Base-by-base conservation (phyloP, 2,888 invertebrate species). In the Rhingia rostrata region DNA sequence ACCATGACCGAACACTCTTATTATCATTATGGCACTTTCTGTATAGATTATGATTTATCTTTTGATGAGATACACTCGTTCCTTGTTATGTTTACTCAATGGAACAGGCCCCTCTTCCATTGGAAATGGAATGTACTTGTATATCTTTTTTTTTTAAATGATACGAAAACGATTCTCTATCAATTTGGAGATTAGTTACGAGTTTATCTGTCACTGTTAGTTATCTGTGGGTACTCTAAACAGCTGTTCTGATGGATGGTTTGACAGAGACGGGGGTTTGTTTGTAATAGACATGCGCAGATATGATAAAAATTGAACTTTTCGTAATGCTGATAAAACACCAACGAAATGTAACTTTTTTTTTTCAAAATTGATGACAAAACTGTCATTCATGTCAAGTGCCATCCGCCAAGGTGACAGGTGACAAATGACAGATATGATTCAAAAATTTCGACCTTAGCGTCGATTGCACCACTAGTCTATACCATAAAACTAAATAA, bases 31-130 rank as follows among this genome's bases (percentile, higher is more conserved):
- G 61, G 51, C 41, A 10, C 51, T 63, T 63, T 63, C 39, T 54
- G 43, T 39, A 58, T 39, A 66, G 73, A 73, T 73, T 73, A 53
- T 53, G 73, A 73, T 73, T 73, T 73, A 73, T 73, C 73, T 73
- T 22, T 73, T 64, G 6, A 43, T 43, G 43, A 61, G 61, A n/a
- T 60, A 60, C 60, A 69, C 49, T 33, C 60, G 35, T 70, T 60
- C 39, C 58, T 47, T 49, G 45, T 9, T 30, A 30, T 58, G 69
- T 69, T 58, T 69, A 58, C 58, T 37, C n/a, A 30, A 9, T 37
- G 58, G 35, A 63, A 37, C 63, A 43, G 56, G 47, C 63, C 63
- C 47, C 35, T 9, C 9, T 30, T 14, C 9, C 43, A 43, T 6
- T 12, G 61, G 6, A 14, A 12, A 35, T 10, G 4, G 6, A 10